Conservation (phyloP, 2,113 vertebrate species). For the Excalfactoria chinensis region DNA sequence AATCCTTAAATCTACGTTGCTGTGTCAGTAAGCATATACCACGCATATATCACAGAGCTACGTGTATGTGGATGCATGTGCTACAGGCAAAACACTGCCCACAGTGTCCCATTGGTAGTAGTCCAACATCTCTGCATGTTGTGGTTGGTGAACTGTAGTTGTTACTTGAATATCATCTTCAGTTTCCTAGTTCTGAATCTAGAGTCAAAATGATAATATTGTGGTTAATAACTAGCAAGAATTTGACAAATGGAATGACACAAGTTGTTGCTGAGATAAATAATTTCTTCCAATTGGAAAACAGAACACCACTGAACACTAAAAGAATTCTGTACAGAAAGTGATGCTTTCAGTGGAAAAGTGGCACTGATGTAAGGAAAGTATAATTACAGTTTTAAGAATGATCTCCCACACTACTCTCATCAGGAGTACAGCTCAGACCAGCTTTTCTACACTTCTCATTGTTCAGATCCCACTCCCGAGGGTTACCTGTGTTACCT, state of each 20-base stretch:
- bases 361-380: neutral
- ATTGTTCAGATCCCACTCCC: neutral
- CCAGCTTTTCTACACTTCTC: neutral
- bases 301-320: conserved; percentile 27
- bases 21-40: neutral
- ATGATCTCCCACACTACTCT: neutral
- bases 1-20: neutral
- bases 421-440: neutral
- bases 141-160: neutral
- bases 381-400: conserved; percentile 5
- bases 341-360: neutral
- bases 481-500: neutral
- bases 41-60: neutral
- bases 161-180: neutral
- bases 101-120: neutral
- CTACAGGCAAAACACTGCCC: neutral
- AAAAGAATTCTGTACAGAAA: neutral
- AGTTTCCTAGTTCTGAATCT: conserved; percentile 24
- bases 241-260: conserved; percentile 2
- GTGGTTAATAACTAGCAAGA: conserved; percentile 9
- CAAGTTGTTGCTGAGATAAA: conserved; percentile 4
- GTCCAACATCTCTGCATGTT: neutral
- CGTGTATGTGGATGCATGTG: neutral
- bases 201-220: conserved; percentile 14
- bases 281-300: conserved; percentile 44